phyloP scores from a whole-genome alignment of 1,140 invertebrate species.

The Acromyrmex heyeri region DNA sequence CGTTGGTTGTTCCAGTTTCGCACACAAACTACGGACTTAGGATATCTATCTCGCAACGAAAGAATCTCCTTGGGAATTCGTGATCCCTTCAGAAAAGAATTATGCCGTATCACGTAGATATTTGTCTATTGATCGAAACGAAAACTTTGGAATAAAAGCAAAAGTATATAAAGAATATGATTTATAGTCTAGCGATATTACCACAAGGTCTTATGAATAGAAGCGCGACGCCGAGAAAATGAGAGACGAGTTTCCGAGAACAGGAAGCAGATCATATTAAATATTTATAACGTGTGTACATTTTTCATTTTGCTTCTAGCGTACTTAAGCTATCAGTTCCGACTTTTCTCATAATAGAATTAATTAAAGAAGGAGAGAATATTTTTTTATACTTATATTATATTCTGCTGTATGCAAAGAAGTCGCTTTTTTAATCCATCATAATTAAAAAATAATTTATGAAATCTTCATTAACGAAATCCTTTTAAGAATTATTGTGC shows the following conservation, averaged over 20 bases:
- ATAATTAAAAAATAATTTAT: conserved; percentile 1
- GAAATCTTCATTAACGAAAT: background rate
- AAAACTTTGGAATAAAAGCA: conserved; percentile 38
- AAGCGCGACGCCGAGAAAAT: conserved; percentile 32
- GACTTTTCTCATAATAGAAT: background rate
- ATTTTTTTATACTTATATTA: conserved; percentile 6
- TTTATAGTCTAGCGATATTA: conserved; percentile 51
- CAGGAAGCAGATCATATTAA: conserved; percentile 42
- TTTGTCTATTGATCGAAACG: conserved; percentile 34
- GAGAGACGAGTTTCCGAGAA: conserved; percentile 14
- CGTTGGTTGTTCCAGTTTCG: conserved; percentile 5
- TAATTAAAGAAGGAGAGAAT: background rate
- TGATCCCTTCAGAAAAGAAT: conserved; percentile 29
- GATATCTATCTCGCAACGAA: conserved; percentile 30
- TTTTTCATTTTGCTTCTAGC: background rate
- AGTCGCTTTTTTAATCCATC: background rate
- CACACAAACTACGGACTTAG: conserved; percentile 12
- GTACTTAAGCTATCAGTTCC: conserved; percentile 10
- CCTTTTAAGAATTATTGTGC: background rate
- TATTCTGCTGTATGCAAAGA: background rate
- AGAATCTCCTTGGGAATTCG: conserved; percentile 25
- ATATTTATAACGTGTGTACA: conserved; percentile 47
- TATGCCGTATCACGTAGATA: background rate
- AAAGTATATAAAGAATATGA: conserved; percentile 36
- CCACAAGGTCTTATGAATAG: conserved; percentile 30